phyloP scores from a whole-genome alignment of 92 coral and sea anemone genomes.

The Palythoa grandis region DNA sequence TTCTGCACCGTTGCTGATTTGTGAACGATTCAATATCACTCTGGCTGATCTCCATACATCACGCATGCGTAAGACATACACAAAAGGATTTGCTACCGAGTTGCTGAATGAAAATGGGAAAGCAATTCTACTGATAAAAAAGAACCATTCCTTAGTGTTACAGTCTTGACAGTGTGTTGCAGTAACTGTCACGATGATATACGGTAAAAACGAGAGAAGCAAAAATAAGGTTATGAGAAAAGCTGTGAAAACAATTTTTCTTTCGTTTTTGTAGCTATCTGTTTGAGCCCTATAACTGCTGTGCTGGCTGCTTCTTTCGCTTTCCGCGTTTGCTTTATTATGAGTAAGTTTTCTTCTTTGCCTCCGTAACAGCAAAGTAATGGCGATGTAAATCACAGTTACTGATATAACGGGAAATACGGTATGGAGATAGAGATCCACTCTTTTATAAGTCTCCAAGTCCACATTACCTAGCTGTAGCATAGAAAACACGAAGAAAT shows the following conservation, averaged over 20 bases:
- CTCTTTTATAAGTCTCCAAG: neutral
- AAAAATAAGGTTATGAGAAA: conserved; percentile 8
- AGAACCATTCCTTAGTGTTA: neutral
- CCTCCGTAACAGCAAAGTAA: neutral
- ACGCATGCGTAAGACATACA: conserved; percentile 15
- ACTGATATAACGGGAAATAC: neutral
- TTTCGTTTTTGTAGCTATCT: neutral
- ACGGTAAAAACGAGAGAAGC: conserved; percentile 3
- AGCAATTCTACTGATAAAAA: conserved; percentile 11
- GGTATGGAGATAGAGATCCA: conserved; percentile 6
- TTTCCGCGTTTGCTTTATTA: no score
- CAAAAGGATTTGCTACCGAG: neutral
- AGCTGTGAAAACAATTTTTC: neutral
- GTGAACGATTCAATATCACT: neutral
- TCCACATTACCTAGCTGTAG: neutral
- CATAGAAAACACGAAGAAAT: neutral
- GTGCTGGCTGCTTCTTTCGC: neutral
- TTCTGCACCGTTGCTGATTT: neutral
- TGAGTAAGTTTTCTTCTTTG: neutral
- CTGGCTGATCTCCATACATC: neutral
- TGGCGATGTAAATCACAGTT: conserved; percentile 2
- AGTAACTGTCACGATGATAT: neutral
- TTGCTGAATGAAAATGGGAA: conserved; percentile 1
- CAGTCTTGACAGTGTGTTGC: neutral
- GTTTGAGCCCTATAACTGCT: neutral